Conservation (phyloP, 2,888 invertebrate genomes). For the Argyresthia albistria region DNA sequence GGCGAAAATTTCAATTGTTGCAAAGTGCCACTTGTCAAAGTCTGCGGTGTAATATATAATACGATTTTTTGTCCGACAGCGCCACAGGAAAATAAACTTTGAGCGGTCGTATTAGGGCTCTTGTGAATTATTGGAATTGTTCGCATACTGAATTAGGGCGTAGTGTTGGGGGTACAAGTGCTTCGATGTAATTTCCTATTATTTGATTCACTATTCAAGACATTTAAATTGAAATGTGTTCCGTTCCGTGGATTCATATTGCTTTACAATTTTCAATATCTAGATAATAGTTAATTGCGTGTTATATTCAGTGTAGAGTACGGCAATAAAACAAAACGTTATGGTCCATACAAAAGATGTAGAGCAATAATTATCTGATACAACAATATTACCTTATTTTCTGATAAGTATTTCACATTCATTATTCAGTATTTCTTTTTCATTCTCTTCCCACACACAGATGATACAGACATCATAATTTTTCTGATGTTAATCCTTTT, state of each 20-base stretch:
- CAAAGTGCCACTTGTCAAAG: conserved; percentile 47
- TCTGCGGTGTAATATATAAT: conserved; percentile 1
- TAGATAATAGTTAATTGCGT: too few relatives aligned
- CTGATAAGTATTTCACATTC: too few relatives aligned
- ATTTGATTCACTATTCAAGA: conserved; percentile 9
- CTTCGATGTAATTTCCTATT: conserved; percentile 5
- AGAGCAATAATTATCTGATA: too few relatives aligned
- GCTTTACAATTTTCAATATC: too few relatives aligned
- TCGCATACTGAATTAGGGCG: neutral
- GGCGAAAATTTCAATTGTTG: conserved; percentile 57
- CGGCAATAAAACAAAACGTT: too few relatives aligned
- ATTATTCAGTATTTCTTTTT: too few relatives aligned
- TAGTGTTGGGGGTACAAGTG: conserved; percentile 4
- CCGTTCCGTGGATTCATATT: too few relatives aligned
- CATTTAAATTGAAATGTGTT: neutral
- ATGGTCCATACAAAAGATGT: too few relatives aligned
- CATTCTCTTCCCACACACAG: neutral
- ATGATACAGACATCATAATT: conserved; percentile 37
- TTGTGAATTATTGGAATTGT: neutral
- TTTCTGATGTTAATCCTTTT: conserved; percentile 35
- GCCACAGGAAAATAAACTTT: conserved; percentile 10
- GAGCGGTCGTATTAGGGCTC: conserved; percentile 6
- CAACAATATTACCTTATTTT: too few relatives aligned
- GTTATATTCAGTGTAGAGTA: too few relatives aligned
- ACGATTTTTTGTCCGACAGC: conserved; percentile 9